Base-by-base conservation (phyloP, 1,140 invertebrate genomes). In the Portunus trituberculatus region DNA sequence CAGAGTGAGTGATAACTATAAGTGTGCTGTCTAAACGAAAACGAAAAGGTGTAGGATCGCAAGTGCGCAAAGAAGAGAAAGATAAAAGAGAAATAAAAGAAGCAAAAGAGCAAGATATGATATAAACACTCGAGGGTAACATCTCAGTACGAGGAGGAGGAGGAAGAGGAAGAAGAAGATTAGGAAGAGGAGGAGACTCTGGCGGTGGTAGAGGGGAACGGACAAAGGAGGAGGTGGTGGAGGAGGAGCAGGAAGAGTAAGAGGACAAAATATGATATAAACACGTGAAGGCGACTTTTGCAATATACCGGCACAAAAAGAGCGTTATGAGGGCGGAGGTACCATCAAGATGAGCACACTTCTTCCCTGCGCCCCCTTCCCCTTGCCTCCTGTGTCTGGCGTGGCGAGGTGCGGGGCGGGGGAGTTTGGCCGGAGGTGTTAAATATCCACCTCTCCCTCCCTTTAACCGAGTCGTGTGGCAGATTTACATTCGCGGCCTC, bases 401-500 rank as follows among this genome's bases (percentile, higher is more conserved):
- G 67, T 25, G 67, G 67, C 12, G n/a, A n/a, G 25, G 20, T 1
- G 52, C 10, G 52, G 20, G 67, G 0, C n/a, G 67, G 67, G 67
- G 25, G n/a, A 76, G 67, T 25, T 1, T 7, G 67, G 67, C n/a
- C 6, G 67, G 67, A 7, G n/a, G 67, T 76, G 67, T 76, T 76
- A 76, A 76, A 76, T 76, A 76, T 76, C 67, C 20, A n/a, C 67
- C n/a, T 76, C 25, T 76, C 67, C 67, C 67, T 76, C 67, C 20
- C 25, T 76, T 76, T 76, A 76, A n/a, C 67, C 67, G 67, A n/a
- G 67, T 76, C 67, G n/a, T 76, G 12, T 76, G 67, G n/a, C 25
- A n/a, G 67, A 76, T 76, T 76, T 76, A 76, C 67, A 76, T 76
- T 76, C 67, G 67, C 20, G 67, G 67, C 67, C 67, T 76, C 67